Evolutionary conservation across 1,140 invertebrate genomes (phyloP), one percentile per base, ranked within the genome.

Genomic region (Caenorhabditis inopinata): DNA sequence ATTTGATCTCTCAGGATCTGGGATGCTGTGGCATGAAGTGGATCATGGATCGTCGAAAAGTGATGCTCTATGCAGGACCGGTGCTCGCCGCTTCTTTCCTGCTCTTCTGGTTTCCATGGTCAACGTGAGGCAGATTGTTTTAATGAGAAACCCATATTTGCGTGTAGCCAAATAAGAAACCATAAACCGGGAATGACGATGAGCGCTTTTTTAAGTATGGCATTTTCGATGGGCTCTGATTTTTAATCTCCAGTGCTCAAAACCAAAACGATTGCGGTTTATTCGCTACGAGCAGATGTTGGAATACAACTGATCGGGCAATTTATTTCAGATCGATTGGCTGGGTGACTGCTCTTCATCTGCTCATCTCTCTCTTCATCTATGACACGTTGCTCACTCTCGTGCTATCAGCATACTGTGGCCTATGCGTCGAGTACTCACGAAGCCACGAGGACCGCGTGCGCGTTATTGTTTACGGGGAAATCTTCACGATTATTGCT

Each of bases 51-150:
- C 76, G 89, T n/a, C 53, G 89, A 23, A 85, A 88, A 35, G 85
- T 85, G 45, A 87, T 90, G 38, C 80, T 89, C 12, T 89, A 89
- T 53, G 84, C 84, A 9, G 89, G 87, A 3, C 88, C 88, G n/a
- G 83, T 89, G 1, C 89, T 88, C 83, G 85, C 85, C 2, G 0
- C 89, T n/a, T 85, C 88, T 7, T 90, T 88, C 78, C 45, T 90
- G 5, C 42, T 89, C 3, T 86, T 89, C 3, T 90, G 89, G 89
- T 89, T 90, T 83, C 87, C 87, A 21, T 89, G 88, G 87, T 85
- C 78, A 18, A 83, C 82, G 84, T 79, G 85, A 85, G 84, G 16
- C n/a, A n/a, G 14, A 18, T 9, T 18, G 38, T n/a, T n/a, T n/a
- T n/a, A n/a, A n/a, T n/a, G n/a, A n/a, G n/a, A n/a, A n/a, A n/a